Percentiles rank a stretch among this genome's conserved stretches.
Evolutionary conservation across 2,113 vertebrate genomes (phyloP).

Genomic region (Cercopithecus mona): DNA sequence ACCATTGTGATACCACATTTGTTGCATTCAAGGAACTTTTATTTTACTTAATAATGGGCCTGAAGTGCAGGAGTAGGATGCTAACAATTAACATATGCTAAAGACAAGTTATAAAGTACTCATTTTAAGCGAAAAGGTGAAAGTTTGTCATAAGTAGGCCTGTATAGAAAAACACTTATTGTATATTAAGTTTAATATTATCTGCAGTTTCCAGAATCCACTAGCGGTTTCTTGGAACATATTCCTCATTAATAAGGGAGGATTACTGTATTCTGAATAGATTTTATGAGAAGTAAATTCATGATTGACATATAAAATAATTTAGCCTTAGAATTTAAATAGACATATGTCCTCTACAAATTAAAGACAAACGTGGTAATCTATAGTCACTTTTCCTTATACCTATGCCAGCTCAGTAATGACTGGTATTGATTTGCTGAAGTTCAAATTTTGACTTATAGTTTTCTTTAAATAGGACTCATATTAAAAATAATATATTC

Average conservation of each 20-base stretch:
- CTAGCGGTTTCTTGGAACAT: background rate
- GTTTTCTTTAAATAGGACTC: conserved; percentile 22
- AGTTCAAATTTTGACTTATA: background rate
- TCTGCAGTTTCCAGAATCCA: background rate
- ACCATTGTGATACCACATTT: background rate
- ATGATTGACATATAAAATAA: conserved; percentile 21
- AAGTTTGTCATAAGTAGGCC: background rate
- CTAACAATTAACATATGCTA: background rate
- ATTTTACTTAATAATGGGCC: background rate
- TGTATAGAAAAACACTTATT: background rate
- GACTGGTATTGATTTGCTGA: background rate
- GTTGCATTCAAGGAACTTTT: background rate
- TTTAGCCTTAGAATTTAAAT: conserved; percentile 7
- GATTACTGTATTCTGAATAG: background rate
- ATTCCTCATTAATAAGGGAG: background rate
- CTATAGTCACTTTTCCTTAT: background rate
- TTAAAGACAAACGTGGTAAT: background rate
- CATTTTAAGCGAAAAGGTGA: background rate
- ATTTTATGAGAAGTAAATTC: background rate
- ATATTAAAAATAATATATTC: background rate
- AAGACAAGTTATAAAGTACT: background rate
- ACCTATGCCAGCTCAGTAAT: background rate
- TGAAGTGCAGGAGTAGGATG: background rate
- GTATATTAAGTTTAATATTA: background rate
- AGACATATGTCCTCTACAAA: background rate